A percentile compares a stretch with the other conserved stretches of the same genome.
phyloP scores from a whole-genome alignment of 2,113 vertebrate species.

The Psammodynastes pulverulentus region DNA sequence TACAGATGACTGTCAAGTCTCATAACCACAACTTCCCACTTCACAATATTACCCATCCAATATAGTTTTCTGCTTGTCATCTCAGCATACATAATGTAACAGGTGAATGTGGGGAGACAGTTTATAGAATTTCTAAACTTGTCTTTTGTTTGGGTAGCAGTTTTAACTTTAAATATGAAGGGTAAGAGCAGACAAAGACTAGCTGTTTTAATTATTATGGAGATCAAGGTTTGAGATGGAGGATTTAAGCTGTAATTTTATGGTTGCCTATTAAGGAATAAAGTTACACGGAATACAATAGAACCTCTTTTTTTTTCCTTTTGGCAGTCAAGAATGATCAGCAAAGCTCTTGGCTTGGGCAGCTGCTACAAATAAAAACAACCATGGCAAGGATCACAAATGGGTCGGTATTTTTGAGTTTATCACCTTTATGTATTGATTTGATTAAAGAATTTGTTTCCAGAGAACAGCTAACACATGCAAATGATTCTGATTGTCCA shows the following conservation, averaged over 20 bases:
- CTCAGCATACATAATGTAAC: conserved; percentile 1
- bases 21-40: conserved; percentile 1
- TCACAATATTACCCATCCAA: conserved; percentile 13
- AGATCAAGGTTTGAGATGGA: background rate
- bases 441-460: background rate
- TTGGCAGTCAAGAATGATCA: background rate
- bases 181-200: background rate
- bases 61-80: conserved; percentile 33
- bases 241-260: background rate
- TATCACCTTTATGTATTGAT: background rate
- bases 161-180: conserved; percentile 1
- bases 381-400: background rate
- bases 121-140: conserved; percentile 18
- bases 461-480: background rate
- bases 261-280: background rate
- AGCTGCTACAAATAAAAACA: background rate
- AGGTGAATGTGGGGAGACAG: conserved; percentile 7
- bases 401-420: background rate
- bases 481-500: background rate
- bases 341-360: background rate
- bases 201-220: background rate
- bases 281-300: background rate
- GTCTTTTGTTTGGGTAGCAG: background rate
- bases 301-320: background rate
- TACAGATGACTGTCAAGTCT: conserved; percentile 30